Evolutionary conservation across 2,113 vertebrate species (phyloP).

Genomic region (Corvus moneduloides): DNA sequence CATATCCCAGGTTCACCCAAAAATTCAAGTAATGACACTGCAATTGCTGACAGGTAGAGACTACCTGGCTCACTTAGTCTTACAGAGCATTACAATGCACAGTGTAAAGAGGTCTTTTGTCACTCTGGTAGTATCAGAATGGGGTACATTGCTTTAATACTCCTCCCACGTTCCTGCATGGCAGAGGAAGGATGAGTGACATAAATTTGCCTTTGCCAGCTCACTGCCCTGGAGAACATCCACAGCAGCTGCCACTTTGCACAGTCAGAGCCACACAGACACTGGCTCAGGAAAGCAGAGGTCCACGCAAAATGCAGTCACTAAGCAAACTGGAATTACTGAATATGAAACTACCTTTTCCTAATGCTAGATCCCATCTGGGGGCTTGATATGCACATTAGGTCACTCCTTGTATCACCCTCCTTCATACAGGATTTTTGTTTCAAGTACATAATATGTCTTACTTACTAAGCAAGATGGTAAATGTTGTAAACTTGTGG

Average conservation of each 20-base stretch:
- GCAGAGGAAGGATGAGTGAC: background rate
- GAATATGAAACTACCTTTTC: background rate
- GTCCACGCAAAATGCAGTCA: background rate
- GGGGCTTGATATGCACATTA: background rate
- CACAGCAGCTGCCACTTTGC: background rate
- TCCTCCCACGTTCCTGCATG: background rate
- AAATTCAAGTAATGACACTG: background rate
- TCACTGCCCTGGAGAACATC: background rate
- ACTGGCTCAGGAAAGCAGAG: background rate
- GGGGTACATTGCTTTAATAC: background rate
- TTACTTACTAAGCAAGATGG: background rate
- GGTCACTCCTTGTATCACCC: background rate
- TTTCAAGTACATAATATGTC: background rate
- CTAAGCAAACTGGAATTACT: background rate
- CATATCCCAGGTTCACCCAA: background rate
- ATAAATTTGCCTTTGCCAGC: background rate
- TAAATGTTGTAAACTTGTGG: background rate
- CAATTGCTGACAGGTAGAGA: background rate
- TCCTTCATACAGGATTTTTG: background rate
- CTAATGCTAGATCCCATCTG: background rate
- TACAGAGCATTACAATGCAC: background rate
- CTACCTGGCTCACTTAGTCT: background rate
- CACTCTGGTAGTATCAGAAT: background rate
- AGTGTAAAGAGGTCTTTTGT: background rate
- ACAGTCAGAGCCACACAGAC: background rate